Evolutionary conservation across 1,140 invertebrate species (phyloP).

Genomic region (Bombus sylvicola): DNA sequence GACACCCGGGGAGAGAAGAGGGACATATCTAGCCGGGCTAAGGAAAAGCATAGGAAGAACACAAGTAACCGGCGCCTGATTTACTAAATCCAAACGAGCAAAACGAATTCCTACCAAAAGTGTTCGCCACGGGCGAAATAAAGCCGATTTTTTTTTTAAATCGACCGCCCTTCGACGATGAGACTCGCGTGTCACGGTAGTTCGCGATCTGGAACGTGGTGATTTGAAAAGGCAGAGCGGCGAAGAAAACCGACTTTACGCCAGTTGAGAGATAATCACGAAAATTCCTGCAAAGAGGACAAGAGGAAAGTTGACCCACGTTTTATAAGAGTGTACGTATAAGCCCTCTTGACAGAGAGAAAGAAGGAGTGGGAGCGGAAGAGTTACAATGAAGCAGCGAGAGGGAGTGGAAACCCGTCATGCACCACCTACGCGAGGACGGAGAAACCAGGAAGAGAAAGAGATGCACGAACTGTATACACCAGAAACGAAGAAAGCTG

Average conservation of each 20-base stretch:
- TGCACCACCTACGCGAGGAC: constrained; percentile 45
- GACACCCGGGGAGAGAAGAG: constrained; percentile 46
- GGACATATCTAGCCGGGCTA: constrained; percentile 21
- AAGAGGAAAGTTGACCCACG: constrained; percentile 43
- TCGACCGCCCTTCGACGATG: neutral
- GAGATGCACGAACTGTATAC: constrained; percentile 14
- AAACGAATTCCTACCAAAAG: neutral
- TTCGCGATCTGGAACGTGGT: neutral
- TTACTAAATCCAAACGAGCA: neutral
- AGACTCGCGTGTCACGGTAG: neutral
- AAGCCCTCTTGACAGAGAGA: constrained; percentile 22
- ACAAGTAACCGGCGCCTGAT: neutral
- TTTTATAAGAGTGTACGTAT: neutral
- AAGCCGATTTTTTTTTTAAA: neutral
- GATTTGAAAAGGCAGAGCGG: neutral
- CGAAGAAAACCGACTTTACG: neutral
- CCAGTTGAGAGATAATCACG: neutral
- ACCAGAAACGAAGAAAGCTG: neutral
- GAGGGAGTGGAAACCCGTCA: constrained; percentile 29
- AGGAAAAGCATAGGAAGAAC: constrained; percentile 3
- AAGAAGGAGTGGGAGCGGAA: constrained; percentile 4
- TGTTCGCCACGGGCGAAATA: too few relatives aligned
- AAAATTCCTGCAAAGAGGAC: constrained; percentile 13
- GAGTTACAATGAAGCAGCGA: constrained; percentile 6
- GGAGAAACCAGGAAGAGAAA: constrained; percentile 62